These are phyloP conservation scores for Stegodyphus mimosarum DNA, from an alignment of 1,140 invertebrate species.

Conservation along the genomic window DNA sequence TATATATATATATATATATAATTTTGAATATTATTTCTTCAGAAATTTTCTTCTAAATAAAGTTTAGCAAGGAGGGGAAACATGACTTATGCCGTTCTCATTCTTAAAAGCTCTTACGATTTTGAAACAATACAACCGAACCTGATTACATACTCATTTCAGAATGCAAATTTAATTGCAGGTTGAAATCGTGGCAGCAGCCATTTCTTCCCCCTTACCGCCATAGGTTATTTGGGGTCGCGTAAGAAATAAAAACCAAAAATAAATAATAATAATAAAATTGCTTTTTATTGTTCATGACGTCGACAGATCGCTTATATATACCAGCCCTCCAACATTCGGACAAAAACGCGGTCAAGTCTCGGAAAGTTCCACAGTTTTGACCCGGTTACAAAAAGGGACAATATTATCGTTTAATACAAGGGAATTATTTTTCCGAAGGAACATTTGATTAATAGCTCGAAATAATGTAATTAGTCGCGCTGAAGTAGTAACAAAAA, in stretches of 20 bases:
- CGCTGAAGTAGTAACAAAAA: not conserved
- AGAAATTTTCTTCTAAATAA: no score
- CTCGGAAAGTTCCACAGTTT: not conserved
- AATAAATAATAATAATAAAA: no score
- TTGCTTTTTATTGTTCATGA: no score
- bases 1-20: no score
- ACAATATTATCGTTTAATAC: slow-evolving; percentile 15
- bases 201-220: not conserved
- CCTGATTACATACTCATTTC: not conserved
- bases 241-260: not conserved
- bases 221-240: not conserved
- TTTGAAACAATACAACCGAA: not conserved
- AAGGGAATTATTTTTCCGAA: not conserved
- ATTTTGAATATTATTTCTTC: no score
- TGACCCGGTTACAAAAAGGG: not conserved
- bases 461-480: slow-evolving; percentile 3
- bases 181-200: slow-evolving; percentile 1
- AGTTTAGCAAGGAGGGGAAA: no score
- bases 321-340: no score
- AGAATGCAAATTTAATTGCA: not conserved
- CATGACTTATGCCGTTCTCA: no score
- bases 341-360: no score
- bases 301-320: no score
- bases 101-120: not conserved
- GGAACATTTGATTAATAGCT: slow-evolving; percentile 1